A percentile compares a stretch with the other conserved stretches of the same genome.
Conservation (phyloP, 2,888 invertebrate genomes). For the Agapostemon virescens region DNA sequence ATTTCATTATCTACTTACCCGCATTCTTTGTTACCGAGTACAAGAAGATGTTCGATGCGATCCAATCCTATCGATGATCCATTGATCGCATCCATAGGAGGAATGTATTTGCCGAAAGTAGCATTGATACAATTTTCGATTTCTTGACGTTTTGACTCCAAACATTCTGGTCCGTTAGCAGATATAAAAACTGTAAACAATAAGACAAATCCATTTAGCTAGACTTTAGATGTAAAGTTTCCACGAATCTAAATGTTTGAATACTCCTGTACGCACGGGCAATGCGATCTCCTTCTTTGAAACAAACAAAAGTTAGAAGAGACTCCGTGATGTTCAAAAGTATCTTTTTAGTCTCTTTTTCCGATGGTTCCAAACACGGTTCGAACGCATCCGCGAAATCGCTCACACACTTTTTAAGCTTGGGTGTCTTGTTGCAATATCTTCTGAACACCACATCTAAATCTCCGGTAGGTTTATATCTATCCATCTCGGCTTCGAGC, state of each 20-base stretch:
- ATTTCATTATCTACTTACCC: slow-evolving; percentile 77
- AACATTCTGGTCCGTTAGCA: slow-evolving; percentile 90
- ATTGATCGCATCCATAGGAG: slow-evolving; percentile 72
- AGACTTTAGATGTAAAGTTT: neutral
- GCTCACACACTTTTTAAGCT: slow-evolving; percentile 84
- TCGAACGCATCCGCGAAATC: slow-evolving; percentile 83
- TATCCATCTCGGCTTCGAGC: slow-evolving; percentile 85
- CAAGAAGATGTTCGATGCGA: slow-evolving; percentile 80
- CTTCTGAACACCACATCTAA: slow-evolving; percentile 87
- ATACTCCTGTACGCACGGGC: slow-evolving; percentile 83
- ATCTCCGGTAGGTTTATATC: slow-evolving; percentile 86
- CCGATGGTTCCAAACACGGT: slow-evolving; percentile 85
- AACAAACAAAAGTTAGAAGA: slow-evolving; percentile 88
- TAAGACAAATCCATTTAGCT: slow-evolving; percentile 13
- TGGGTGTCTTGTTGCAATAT: slow-evolving; percentile 86
- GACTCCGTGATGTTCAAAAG: slow-evolving; percentile 86
- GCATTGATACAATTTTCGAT: slow-evolving; percentile 85
- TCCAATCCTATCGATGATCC: slow-evolving; percentile 45
- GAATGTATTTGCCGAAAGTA: slow-evolving; percentile 82
- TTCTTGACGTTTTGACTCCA: slow-evolving; percentile 83
- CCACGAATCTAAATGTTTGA: neutral
- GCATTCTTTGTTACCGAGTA: slow-evolving; percentile 84
- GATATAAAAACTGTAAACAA: slow-evolving; percentile 87
- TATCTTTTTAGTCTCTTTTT: slow-evolving; percentile 84
- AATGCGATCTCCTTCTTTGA: slow-evolving; percentile 91